Base-by-base conservation (phyloP, 2,888 invertebrate genomes). In the Lithophane ornitopus region DNA sequence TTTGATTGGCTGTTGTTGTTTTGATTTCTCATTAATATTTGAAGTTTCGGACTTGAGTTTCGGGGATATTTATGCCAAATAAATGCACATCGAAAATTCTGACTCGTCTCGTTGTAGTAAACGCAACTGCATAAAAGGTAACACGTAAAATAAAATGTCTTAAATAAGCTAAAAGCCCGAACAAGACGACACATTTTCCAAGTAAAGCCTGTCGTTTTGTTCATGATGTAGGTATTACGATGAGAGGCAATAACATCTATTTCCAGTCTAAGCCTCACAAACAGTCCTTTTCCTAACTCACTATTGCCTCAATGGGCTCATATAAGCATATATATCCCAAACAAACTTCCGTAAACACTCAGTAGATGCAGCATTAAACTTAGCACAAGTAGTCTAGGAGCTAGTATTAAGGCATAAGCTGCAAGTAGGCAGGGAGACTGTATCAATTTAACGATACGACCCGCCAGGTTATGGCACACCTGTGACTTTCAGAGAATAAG, bases 401-500 rank as follows among this genome's bases (percentile, higher is more conserved):
- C 74, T 28, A 63, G 80, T 61, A 87, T 86, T 76, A 85, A 84
- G 76, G 76, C 74, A 70, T 76, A 78, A 74, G 81, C 84, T 84
- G 76, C 77, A 76, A 78, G 80, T 80, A 86, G 87, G 81, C 87
- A 58, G 71, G 71, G 82, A 85, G 87, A 83, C 82, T 88, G 89
- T 92, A 91, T 92, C 92, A 91, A 90, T 91, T 91, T 91, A 90
- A 89, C 90, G 90, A 91, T 89, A 89, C 86, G 75, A 77, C 85
- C 78, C 76, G 78, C 77, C 85, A 82, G 88, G 86, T 86, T 88
- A 82, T 75, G 75, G 85, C 86, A 76, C 93, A 93, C 93, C 93
- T 93, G 93, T 70, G 89, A 69, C 87, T 80, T 28, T 0, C 89
- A 88, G 49, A 92, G 93, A 92, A 16, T 85, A 86, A 52, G 44